A percentile compares a stretch with the other conserved stretches of the same genome.
These are phyloP conservation scores for Lasiurus borealis DNA, from an alignment of 2,113 vertebrate species.

Conservation along the genomic window DNA sequence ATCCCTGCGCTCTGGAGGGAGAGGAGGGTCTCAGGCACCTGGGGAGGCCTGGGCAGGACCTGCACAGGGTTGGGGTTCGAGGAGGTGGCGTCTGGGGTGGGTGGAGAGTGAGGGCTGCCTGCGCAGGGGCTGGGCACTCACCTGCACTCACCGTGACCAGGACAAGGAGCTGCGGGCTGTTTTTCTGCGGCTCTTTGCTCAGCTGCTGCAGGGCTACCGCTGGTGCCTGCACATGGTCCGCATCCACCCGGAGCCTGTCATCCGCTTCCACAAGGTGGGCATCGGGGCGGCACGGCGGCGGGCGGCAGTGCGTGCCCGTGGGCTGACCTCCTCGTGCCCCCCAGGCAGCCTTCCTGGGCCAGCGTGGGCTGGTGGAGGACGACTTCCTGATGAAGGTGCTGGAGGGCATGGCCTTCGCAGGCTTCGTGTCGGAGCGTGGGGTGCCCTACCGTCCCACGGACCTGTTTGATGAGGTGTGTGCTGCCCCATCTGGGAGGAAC, in stretches of 20 bases:
- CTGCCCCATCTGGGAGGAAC: neutral
- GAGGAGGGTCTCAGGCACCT: neutral
- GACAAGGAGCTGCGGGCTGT: conserved; percentile 97
- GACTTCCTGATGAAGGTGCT: conserved; percentile 98
- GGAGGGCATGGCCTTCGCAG: conserved; percentile 98
- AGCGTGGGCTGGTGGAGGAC: conserved; percentile 93
- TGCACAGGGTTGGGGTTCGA: neutral
- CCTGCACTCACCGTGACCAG: conserved; percentile 76
- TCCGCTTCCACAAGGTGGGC: conserved; percentile 97
- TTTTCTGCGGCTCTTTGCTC: conserved; percentile 96
- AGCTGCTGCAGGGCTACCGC: conserved; percentile 97
- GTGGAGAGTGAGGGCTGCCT: neutral
- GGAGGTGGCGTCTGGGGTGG: neutral
- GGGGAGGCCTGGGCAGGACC: neutral
- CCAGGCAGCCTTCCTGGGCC: conserved; percentile 97
- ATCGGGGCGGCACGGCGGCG: accelerated
- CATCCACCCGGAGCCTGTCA: conserved; percentile 97
- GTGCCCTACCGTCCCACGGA: conserved; percentile 94
- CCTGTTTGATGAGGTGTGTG: conserved; percentile 95
- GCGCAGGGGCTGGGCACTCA: accelerated
- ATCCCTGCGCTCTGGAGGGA: neutral
- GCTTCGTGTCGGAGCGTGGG: conserved; percentile 96
- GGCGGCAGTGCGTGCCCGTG: accelerated
- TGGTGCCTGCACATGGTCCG: conserved; percentile 99
- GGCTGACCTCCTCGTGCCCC: neutral